Conservation (phyloP, 2,888 invertebrate species). For the Rugalucina vietnamica region DNA sequence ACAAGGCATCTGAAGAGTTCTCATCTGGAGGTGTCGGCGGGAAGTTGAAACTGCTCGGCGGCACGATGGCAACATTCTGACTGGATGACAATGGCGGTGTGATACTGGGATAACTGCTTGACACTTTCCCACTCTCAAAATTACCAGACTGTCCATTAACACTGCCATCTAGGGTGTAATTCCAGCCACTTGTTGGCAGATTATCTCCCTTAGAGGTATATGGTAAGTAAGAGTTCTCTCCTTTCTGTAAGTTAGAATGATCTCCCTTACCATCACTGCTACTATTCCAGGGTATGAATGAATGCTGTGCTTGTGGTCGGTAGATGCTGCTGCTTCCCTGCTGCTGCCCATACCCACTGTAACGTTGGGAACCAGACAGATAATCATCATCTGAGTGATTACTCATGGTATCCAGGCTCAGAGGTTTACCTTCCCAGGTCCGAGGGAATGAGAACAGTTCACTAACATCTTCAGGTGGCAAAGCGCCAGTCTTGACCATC, state of each 20-base stretch:
- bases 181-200: not conserved
- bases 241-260: not conserved
- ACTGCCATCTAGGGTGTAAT: not conserved
- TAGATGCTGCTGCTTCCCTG: slow-evolving; percentile 16
- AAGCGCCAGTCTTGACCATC: slow-evolving; percentile 54
- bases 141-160: not conserved
- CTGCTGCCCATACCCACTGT: slow-evolving; percentile 28
- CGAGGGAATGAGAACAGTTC: slow-evolving; percentile 83
- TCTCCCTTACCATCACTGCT: no score
- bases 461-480: slow-evolving; percentile 82
- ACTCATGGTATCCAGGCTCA: not conserved
- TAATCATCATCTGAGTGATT: not conserved
- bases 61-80: not conserved
- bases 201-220: not conserved
- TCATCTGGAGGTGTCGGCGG: slow-evolving; percentile 63
- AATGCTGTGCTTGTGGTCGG: slow-evolving; percentile 3
- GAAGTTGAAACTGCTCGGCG: slow-evolving; percentile 23
- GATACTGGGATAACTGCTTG: not conserved
- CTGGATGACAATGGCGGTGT: not conserved
- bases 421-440: slow-evolving; percentile 79
- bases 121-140: not conserved
- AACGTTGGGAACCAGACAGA: not conserved
- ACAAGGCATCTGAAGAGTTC: slow-evolving; percentile 4
- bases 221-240: not conserved
- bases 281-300: no score